A percentile compares a stretch with the other conserved stretches of the same genome.
Conservation (phyloP, 2,113 vertebrate species). For the Microcebus griseorufus region DNA sequence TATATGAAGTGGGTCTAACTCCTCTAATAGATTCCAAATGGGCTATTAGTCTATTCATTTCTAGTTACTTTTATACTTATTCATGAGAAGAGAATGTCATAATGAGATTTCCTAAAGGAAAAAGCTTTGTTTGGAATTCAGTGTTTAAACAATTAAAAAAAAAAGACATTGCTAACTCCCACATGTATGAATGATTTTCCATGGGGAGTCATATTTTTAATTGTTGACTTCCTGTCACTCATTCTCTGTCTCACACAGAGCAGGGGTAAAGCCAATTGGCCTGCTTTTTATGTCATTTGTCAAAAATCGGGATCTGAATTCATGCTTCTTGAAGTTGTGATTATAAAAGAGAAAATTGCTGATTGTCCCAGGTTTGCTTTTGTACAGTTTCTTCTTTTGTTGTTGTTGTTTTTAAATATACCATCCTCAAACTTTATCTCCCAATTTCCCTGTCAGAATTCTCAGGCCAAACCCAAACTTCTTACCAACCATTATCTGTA, state of each 20-base stretch:
- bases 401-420: neutral
- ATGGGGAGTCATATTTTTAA: neutral
- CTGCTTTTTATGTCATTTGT: neutral
- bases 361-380: neutral
- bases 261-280: neutral
- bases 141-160: neutral
- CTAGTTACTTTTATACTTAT: slow-evolving; percentile 30
- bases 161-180: neutral
- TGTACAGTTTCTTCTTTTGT: neutral
- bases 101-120: slow-evolving; percentile 18
- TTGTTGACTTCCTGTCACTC: neutral
- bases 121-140: neutral
- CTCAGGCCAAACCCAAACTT: neutral
- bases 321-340: neutral
- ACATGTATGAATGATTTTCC: neutral
- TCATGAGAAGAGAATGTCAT: neutral
- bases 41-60: neutral
- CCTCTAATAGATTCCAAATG: slow-evolving; percentile 18
- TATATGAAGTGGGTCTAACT: neutral
- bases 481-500: neutral
- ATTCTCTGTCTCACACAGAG: neutral
- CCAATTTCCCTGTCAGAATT: neutral
- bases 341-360: neutral
- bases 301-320: neutral
- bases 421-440: neutral